These are phyloP conservation scores for Eupithecia vulgata DNA, from an alignment of 2,888 invertebrate species.

Conservation along the genomic window DNA sequence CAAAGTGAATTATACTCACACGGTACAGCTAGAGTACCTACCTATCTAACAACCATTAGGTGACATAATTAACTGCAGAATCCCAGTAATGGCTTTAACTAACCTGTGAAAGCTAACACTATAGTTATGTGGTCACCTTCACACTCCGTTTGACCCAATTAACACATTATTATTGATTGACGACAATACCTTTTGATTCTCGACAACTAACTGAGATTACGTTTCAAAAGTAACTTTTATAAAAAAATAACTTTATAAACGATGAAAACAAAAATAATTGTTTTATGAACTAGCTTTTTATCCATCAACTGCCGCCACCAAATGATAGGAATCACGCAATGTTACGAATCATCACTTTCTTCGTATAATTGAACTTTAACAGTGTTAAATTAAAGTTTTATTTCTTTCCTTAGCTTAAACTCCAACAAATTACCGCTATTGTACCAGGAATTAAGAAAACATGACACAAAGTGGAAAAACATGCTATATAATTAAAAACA, in stretches of 20 bases:
- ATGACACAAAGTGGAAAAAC: background rate
- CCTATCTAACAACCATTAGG: background rate
- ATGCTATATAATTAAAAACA: background rate
- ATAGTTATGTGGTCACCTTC: slow-evolving; percentile 14
- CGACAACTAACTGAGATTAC: background rate
- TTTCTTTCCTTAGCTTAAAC: background rate
- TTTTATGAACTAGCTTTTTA: background rate
- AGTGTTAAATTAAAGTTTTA: background rate
- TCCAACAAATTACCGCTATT: background rate
- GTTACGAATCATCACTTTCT: background rate
- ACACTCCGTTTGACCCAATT: slow-evolving; percentile 1
- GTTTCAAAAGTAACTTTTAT: background rate
- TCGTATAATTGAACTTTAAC: background rate
- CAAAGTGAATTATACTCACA: background rate
- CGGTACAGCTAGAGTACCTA: background rate
- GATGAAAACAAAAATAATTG: background rate
- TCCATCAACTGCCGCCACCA: background rate
- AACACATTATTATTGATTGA: background rate
- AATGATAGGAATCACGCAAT: background rate
- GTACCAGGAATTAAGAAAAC: background rate
- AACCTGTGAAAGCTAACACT: slow-evolving; percentile 16
- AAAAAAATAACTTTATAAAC: background rate
- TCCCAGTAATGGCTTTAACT: slow-evolving; percentile 16
- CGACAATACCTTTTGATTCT: background rate
- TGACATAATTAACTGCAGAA: slow-evolving; percentile 22